These are phyloP conservation scores for Lontra canadensis DNA, from an alignment of 2,113 vertebrate genomes.

Conservation along the genomic window DNA sequence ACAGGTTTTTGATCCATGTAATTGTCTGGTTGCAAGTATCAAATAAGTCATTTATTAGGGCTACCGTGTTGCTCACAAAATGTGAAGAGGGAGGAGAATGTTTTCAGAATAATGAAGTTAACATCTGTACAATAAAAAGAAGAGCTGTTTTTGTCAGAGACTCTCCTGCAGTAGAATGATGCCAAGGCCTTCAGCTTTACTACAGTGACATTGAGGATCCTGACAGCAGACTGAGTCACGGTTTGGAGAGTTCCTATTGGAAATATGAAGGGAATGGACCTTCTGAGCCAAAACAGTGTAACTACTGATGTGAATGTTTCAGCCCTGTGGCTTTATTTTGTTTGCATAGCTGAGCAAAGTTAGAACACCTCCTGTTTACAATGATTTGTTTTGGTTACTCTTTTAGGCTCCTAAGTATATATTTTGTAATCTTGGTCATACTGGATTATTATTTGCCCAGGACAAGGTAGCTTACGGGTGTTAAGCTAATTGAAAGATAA, in stretches of 20 bases:
- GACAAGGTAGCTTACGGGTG: not conserved
- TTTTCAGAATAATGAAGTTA: conserved; percentile 72
- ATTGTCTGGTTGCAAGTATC: conserved; percentile 47
- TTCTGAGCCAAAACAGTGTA: conserved; percentile 63
- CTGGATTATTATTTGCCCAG: not conserved
- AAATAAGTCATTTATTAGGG: conserved; percentile 57
- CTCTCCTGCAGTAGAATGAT: not conserved
- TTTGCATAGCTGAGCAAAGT: conserved; percentile 60
- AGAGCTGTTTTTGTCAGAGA: conserved; percentile 20
- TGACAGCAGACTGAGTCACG: conserved; percentile 65
- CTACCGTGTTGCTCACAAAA: conserved; percentile 52
- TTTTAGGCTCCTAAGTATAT: not conserved
- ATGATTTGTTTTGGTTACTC: not conserved
- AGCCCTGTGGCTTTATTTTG: conserved; percentile 53
- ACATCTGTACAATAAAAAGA: conserved; percentile 60
- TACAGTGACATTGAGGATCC: not conserved
- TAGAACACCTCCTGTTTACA: not conserved
- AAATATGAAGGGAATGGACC: conserved; percentile 63
- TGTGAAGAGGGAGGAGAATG: conserved; percentile 27
- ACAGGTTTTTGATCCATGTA: conserved; percentile 27
- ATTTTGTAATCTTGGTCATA: not conserved
- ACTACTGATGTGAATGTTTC: conserved; percentile 9
- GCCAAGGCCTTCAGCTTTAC: conserved; percentile 58
- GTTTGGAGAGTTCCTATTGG: conserved; percentile 32
- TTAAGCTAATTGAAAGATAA: not conserved